phyloP scores from a whole-genome alignment of 2,888 invertebrate species.

The Troilus luridus region DNA sequence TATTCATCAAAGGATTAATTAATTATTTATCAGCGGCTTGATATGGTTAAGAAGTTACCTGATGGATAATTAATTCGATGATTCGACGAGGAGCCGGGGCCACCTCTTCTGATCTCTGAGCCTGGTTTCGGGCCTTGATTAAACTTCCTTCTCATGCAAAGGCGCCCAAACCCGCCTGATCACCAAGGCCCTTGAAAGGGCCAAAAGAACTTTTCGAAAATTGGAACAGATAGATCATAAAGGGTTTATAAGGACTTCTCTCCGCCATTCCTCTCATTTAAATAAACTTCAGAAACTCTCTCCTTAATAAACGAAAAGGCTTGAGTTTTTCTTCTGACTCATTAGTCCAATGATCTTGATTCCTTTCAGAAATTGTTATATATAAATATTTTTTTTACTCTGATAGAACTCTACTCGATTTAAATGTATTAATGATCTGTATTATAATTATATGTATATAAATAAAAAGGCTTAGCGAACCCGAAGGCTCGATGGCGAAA shows the following conservation, averaged over 20 bases:
- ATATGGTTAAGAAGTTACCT: neutral
- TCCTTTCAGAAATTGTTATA: neutral
- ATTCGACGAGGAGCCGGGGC: neutral
- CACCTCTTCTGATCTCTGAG: neutral
- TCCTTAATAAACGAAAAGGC: neutral
- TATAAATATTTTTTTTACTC: neutral
- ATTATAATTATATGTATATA: neutral
- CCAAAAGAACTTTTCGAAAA: neutral
- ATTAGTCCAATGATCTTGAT: neutral
- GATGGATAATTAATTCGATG: neutral
- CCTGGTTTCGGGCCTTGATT: neutral
- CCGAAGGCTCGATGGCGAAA: too few relatives aligned
- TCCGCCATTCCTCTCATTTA: neutral
- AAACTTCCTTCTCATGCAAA: neutral
- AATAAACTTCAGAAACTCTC: conserved; percentile 11
- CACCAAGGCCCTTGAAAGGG: neutral
- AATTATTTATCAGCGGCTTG: neutral
- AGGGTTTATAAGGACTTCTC: neutral
- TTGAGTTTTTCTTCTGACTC: conserved; percentile 2
- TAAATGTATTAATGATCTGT: neutral
- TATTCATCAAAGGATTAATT: neutral
- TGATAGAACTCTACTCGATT: neutral
- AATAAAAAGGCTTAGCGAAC: too few relatives aligned
- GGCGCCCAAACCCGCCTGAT: neutral
- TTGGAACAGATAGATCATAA: neutral